phyloP scores from a whole-genome alignment of 2,797 vertebrate genomes.

The Lepilemur septentrionalis region DNA sequence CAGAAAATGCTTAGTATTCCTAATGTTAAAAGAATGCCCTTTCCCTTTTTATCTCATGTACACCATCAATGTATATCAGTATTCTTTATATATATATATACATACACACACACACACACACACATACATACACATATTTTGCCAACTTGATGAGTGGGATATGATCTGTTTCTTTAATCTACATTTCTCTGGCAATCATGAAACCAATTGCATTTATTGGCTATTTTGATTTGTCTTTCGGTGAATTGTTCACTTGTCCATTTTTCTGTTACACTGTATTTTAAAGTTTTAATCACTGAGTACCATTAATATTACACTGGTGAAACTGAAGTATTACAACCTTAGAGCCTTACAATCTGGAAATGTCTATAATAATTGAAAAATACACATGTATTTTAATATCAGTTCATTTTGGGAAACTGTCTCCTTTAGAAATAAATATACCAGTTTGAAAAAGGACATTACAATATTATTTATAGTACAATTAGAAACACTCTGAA shows the following conservation, averaged over 20 bases:
- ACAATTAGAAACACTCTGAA: not conserved
- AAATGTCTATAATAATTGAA: not conserved
- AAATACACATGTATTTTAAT: not conserved
- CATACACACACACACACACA: too few relatives aligned
- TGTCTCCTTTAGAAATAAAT: slow-evolving; percentile 6
- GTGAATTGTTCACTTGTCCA: not conserved
- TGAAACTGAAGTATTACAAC: not conserved
- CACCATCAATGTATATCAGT: not conserved
- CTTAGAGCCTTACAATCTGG: not conserved
- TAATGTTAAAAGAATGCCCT: not conserved
- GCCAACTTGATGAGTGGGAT: not conserved
- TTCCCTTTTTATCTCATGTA: not conserved
- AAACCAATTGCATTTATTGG: not conserved
- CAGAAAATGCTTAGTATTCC: not conserved
- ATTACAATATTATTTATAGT: not conserved
- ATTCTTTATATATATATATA: not conserved
- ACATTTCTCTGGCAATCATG: not conserved
- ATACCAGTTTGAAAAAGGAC: not conserved
- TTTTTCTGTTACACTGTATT: not conserved
- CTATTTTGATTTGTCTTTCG: not conserved
- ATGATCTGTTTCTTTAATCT: not conserved
- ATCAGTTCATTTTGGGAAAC: not conserved
- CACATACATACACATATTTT: not conserved
- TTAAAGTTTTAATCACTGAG: not conserved
- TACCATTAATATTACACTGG: not conserved